Base-by-base conservation (phyloP, 1,140 invertebrate species). In the Bathynomus jamesi region DNA sequence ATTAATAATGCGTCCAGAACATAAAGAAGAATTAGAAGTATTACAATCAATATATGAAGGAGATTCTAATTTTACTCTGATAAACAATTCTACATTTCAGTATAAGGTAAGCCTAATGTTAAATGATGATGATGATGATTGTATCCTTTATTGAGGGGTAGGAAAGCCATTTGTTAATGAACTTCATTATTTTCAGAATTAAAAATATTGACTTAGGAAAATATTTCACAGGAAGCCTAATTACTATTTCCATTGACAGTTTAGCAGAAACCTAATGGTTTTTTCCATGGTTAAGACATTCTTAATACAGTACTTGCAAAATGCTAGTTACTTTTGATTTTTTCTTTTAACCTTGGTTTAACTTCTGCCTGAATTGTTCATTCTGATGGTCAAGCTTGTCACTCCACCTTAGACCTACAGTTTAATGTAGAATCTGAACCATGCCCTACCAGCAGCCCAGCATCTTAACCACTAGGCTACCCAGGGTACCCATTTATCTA, bases 31-130 rank as follows among this genome's bases (percentile, higher is more conserved):
- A 84, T 83, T 89, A 67, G 94, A 96, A 86, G 95, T 95, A 0
- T 82, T 97, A 67, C 85, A 87, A 75, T 95, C 94, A 10, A 98
- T 98, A 79, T 98, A 96, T 84, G 94, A 96, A 79, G 94, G 94
- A 21, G 95, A 97, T 84, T 82, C 86, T 25, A 87, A 87, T 72
- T 98, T 96, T 80, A 94, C 93, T 81, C 86, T 92, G 83, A 81
- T 94, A 28, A 87, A 88, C 79, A 78, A 86, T 13, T 91, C 86
- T 30, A 89, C 87, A 40, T 96, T 91, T 85, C 93, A 95, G 79
- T 96, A 96, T 80, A 96, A 95, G 87, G 94, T 95, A 84, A 80
- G 60, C 25, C 25, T 27, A 27, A n/a, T 13, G 25, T 46, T 3
- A 8, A 40, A 11, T 4, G 24, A 4, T 27, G 27, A 21, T 11